Evolutionary conservation across 2,797 vertebrate genomes (phyloP).

Genomic region (Coranthus polyacanthus): DNA sequence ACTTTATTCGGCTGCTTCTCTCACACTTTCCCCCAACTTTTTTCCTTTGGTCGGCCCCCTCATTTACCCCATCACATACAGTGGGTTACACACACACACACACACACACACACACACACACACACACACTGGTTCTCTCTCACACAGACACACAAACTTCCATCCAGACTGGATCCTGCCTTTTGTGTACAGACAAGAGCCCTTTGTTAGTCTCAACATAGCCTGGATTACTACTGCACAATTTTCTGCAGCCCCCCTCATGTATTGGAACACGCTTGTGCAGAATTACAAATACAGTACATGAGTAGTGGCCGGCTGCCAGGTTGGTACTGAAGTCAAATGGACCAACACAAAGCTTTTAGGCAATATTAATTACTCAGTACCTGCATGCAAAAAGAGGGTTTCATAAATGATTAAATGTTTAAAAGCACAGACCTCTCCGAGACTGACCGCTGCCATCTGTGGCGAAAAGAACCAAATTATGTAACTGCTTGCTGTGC

Average conservation of each 20-base stretch:
- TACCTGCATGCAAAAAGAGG: conserved; percentile 1
- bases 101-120: conserved; percentile 16
- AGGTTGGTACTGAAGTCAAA: conserved; percentile 34
- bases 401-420: conserved; percentile 10
- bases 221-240: conserved; percentile 61
- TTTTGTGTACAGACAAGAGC: conserved; percentile 75
- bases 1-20: conserved; percentile 22
- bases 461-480: conserved; percentile 3
- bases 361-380: conserved; percentile 25
- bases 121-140: conserved; percentile 22
- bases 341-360: conserved; percentile 20
- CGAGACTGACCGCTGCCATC: conserved; percentile 22
- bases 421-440: conserved; percentile 14
- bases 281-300: conserved; percentile 35
- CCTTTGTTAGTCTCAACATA: conserved; percentile 68
- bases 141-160: conserved; percentile 34
- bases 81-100: conserved; percentile 16
- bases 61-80: conserved; percentile 45
- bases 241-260: conserved; percentile 41
- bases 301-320: conserved; percentile 35
- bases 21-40: conserved; percentile 32
- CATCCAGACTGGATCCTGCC: conserved; percentile 68
- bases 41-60: conserved; percentile 24
- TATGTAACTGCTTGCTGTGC: background rate
- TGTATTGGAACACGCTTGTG: conserved; percentile 33